Base-by-base conservation (phyloP, 2,888 invertebrate genomes). In the Automeris io region DNA sequence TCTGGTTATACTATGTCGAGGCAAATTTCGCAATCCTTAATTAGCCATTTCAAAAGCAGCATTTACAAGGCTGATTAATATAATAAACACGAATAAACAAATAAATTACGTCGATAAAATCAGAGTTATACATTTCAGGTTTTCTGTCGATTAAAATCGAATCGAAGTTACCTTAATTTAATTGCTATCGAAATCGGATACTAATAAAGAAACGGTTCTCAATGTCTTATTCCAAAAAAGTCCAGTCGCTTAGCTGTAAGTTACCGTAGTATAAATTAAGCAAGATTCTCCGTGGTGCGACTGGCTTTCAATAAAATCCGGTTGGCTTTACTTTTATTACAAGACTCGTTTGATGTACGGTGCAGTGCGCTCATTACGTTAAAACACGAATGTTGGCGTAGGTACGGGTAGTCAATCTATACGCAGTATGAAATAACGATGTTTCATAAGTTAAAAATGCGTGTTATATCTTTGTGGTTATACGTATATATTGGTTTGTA, bases 201-300 rank as follows among this genome's bases (percentile, higher is more conserved):
- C 67, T 59, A 71, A 68, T 68, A 70, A 55, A 69, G 66, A 42
- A 62, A 52, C 55, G 54, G 49, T 48, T 56, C 46, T 62, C 71
- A 71, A 70, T 74, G 73, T 47, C 67, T 57, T 65, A 66, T 63
- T 65, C 74, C 69, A 71, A 73, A 74, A 71, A 73, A 65, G 61
- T 61, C 61, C 54, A 54, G 58, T 56, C 53, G 42, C 51, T 60
- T 61, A 54, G 52, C 49, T 58, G 50, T 52, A 52, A 49, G 45
- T 59, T 58, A 50, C 57, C 45, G 58, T 62, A 66, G 54, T 53
- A 64, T 64, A 59, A 57, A 61, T 62, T 59, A 67, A 67, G 59
- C 63, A 63, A 61, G 62, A 57, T 62, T 59, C 51, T 63, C 55
- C 65, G 69, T 69, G 66, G 62, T 65, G 49, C 65, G 59, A 49